A percentile compares a stretch with the other conserved stretches of the same genome.
These are phyloP conservation scores for Caenorhabditis imperialis DNA, from an alignment of 2,888 invertebrate species.

Conservation along the genomic window DNA sequence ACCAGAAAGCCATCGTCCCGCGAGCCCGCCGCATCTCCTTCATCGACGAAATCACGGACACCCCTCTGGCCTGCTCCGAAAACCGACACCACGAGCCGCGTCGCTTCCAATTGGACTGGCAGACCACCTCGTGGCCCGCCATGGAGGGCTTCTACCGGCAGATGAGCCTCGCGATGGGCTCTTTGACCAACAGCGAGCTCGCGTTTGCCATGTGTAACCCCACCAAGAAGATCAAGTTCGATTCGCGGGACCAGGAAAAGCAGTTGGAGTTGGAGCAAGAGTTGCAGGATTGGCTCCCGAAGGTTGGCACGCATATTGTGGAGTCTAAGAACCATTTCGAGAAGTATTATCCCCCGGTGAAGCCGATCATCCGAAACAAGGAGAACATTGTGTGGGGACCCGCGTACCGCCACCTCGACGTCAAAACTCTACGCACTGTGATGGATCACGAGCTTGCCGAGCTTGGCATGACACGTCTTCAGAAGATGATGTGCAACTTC, in stretches of 20 bases:
- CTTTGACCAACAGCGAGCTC: slow-evolving; percentile 6
- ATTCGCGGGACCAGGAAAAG: not conserved
- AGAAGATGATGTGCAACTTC: slow-evolving; percentile 18
- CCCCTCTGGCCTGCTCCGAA: slow-evolving; percentile 1
- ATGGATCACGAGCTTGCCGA: slow-evolving; percentile 38
- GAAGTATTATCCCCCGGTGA: slow-evolving; percentile 10
- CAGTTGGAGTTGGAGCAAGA: slow-evolving; percentile 15
- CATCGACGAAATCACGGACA: slow-evolving; percentile 6
- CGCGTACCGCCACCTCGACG: slow-evolving; percentile 3
- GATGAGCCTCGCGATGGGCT: slow-evolving; percentile 15
- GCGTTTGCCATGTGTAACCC: slow-evolving; percentile 15
- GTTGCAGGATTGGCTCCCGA: slow-evolving; percentile 19
- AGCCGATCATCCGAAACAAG: slow-evolving; percentile 13
- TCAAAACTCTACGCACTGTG: slow-evolving; percentile 11
- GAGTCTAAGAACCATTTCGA: slow-evolving; percentile 3
- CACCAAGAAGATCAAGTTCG: slow-evolving; percentile 8
- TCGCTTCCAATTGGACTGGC: slow-evolving; percentile 9
- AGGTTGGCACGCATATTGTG: slow-evolving; percentile 3
- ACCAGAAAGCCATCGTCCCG: not conserved
- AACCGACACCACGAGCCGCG: not conserved
- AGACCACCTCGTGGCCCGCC: slow-evolving; percentile 12
- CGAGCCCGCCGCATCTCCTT: slow-evolving; percentile 3
- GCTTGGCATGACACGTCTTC: slow-evolving; percentile 13
- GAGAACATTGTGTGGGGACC: slow-evolving; percentile 17
- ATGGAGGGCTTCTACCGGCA: slow-evolving; percentile 21